Base-by-base conservation (phyloP, 2,113 vertebrate species). In the Channa maculata region DNA sequence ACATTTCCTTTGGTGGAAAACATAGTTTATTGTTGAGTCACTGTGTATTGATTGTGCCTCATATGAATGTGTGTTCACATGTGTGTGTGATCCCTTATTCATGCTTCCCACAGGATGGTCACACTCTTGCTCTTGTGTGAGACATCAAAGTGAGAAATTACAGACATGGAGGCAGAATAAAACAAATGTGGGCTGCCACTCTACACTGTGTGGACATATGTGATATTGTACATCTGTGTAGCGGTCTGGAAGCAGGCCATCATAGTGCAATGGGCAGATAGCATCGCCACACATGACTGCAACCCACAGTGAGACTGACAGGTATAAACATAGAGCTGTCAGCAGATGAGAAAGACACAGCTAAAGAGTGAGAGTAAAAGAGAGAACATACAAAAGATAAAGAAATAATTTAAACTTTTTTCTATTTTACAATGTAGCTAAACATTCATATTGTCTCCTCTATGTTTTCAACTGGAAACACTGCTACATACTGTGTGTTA, bases 281-380 rank as follows among this genome's bases (percentile, higher is more conserved):
- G 66, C 82, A 84, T 86, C 78, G 50, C 70, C 83, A 85, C 85
- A 80, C 89, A 88, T 87, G 88, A 85, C 84, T 92, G 76, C 83
- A 89, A 70, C 72, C 88, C 88, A 82, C 82, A 85, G 85, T 75
- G 52, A 38, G 80, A 88, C 61, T 89, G 90, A 88, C 86, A 83
- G 86, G 78, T 81, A 89, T 82, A 90, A 89, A 88, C 79, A 82
- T 74, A 70, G 24, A 73, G 60, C 82, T 82, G 75, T 82, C 59
- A 86, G 59, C 51, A 51, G 67, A 59, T 0, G 6, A 48, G 70
- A 53, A 51, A 51, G 68, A 79, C 61, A 6, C 11, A 34, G 51
- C 62, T 45, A 34, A 13, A 71, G 49, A 64, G 63, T 2, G 53
- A 64, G 63, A 1, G 53, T 13, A 78, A 71, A 77, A 82, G 44